Conservation (phyloP, 2,797 vertebrate genomes). For the Girardinus metallicus region DNA sequence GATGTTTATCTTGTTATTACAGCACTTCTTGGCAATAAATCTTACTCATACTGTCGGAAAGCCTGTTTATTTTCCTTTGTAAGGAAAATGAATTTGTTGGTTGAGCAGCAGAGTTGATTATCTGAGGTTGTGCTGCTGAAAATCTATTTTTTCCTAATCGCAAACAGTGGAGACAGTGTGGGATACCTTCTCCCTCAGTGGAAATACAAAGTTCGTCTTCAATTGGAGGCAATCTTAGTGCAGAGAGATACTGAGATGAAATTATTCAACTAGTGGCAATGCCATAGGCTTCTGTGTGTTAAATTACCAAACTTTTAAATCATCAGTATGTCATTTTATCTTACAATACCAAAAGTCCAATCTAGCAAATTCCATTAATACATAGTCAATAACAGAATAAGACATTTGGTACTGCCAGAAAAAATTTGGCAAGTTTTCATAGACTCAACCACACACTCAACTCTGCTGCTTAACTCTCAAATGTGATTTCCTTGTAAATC, state of each 20-base stretch:
- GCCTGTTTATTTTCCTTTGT: not conserved
- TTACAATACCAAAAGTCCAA: not conserved
- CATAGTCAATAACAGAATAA: not conserved
- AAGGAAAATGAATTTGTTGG: not conserved
- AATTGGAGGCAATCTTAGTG: not conserved
- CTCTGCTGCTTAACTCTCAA: not conserved
- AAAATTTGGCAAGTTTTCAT: not conserved
- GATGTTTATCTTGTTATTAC: not conserved
- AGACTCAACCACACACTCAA: not conserved
- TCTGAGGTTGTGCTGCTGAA: not conserved
- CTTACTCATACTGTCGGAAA: not conserved
- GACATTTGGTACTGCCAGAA: not conserved
- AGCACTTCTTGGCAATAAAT: not conserved
- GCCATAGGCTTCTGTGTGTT: not conserved
- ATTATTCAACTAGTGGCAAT: no score
- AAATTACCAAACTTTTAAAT: not conserved
- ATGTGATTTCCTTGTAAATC: not conserved
- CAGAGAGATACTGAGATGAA: not conserved
- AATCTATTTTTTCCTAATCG: not conserved
- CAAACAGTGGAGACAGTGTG: not conserved
- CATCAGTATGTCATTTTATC: not conserved
- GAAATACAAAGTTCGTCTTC: no score
- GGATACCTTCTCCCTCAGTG: not conserved
- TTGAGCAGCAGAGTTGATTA: not conserved
- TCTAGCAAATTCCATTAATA: not conserved